phyloP scores from a whole-genome alignment of 2,113 vertebrate species.

The Nematolebias whitei region DNA sequence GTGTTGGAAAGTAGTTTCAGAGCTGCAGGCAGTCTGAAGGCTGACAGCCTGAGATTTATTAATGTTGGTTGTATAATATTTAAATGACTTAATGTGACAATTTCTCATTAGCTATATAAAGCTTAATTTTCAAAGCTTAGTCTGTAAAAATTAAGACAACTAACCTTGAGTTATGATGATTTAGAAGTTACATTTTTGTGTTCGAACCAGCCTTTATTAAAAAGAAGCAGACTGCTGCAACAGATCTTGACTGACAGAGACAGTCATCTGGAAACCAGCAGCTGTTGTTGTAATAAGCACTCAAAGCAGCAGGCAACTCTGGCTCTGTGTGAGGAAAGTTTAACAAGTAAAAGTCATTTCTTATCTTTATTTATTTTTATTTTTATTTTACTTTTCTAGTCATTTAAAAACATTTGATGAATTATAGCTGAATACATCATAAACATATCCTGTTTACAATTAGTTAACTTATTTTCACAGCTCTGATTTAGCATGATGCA shows the following conservation, averaged over 20 bases:
- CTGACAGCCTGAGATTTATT: constrained; percentile 4
- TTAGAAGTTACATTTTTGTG: not conserved
- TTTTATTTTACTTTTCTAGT: not conserved
- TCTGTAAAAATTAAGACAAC: not conserved
- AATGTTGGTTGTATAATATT: constrained; percentile 16
- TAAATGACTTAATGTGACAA: not conserved
- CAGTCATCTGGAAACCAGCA: constrained; percentile 42
- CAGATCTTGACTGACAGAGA: constrained; percentile 34
- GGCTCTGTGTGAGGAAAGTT: not conserved
- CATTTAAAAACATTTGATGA: not conserved
- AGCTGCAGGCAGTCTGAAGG: constrained; percentile 14
- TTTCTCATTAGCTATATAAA: not conserved
- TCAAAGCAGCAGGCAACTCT: constrained; percentile 57
- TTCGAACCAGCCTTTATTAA: not conserved
- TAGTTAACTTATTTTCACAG: too few species aligned
- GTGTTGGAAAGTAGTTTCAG: not conserved
- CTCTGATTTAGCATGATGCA: too few species aligned
- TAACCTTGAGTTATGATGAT: not conserved
- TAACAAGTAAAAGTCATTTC: constrained; percentile 2
- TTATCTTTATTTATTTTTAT: too few species aligned
- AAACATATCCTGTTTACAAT: not conserved
- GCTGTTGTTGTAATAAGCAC: constrained; percentile 58
- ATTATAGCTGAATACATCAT: too few species aligned
- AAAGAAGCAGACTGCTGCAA: constrained; percentile 26
- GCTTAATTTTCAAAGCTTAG: not conserved